phyloP scores from a whole-genome alignment of 2,113 vertebrate genomes.

The Hypocryptadius cinnamomeus region DNA sequence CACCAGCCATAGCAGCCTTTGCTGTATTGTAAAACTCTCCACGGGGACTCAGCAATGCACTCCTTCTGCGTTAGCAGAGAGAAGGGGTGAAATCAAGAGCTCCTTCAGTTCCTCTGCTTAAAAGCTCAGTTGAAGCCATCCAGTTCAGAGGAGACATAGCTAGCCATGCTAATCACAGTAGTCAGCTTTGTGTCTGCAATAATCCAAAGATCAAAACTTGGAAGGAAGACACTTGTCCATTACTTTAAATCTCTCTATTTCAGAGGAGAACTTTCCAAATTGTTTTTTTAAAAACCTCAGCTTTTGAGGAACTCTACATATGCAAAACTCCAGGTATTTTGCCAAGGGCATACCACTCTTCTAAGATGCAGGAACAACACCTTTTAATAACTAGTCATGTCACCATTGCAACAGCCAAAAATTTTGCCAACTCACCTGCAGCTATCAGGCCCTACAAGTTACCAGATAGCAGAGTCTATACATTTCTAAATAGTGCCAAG shows the following conservation, averaged over 20 bases:
- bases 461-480: background rate
- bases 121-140: background rate
- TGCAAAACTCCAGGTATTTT: background rate
- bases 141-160: background rate
- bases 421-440: background rate
- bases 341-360: background rate
- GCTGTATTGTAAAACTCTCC: background rate
- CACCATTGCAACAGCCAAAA: background rate
- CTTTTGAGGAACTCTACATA: background rate
- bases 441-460: background rate
- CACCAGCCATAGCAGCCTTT: background rate
- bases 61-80: background rate
- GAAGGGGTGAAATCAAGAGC: background rate
- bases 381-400: background rate
- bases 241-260: background rate
- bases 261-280: background rate
- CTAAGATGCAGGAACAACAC: accelerated
- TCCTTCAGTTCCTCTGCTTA: background rate
- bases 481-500: background rate
- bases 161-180: background rate
- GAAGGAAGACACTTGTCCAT: background rate
- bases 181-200: background rate
- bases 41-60: background rate
- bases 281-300: background rate
- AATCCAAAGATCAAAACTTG: background rate